These are phyloP conservation scores for Lasioglossum lativentre DNA, from an alignment of 2,888 invertebrate species.

Conservation along the genomic window DNA sequence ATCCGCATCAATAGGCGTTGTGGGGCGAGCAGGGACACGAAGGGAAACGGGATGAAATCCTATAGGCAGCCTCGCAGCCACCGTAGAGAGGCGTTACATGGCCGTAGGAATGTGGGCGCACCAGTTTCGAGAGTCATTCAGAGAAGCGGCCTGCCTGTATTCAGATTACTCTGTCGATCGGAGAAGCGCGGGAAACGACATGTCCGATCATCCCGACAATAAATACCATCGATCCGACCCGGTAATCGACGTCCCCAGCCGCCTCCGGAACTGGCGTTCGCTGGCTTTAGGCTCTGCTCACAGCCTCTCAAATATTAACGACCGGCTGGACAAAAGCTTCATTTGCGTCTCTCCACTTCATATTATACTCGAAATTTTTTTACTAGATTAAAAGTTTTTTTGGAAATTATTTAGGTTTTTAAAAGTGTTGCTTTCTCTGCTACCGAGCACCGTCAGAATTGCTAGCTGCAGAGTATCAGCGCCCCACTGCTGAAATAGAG, in stretches of 20 bases:
- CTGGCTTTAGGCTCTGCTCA: not conserved
- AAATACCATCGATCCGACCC: conserved; percentile 13
- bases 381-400: too few relatives aligned
- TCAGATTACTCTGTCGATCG: conserved; percentile 61
- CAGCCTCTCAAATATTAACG: not conserved
- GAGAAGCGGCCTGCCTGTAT: conserved; percentile 68
- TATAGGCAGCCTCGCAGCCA: conserved; percentile 55
- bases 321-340: not conserved
- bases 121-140: conserved; percentile 78
- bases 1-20: conserved; percentile 8
- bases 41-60: conserved; percentile 38
- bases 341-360: not conserved
- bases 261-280: not conserved
- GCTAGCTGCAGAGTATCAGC: conserved; percentile 38
- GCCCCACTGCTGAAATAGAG: conserved; percentile 40
- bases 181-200: conserved; percentile 29
- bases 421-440: conserved; percentile 4
- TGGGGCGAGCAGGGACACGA: conserved; percentile 2
- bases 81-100: conserved; percentile 54
- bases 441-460: conserved; percentile 48
- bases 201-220: not conserved
- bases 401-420: not conserved
- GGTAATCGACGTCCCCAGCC: not conserved
- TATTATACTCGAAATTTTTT: not conserved
- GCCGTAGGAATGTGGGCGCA: conserved; percentile 78